These are phyloP conservation scores for Halichondria panicea DNA, from an alignment of 37 sponge, comb jelly and placozoan species.

Conservation along the genomic window DNA sequence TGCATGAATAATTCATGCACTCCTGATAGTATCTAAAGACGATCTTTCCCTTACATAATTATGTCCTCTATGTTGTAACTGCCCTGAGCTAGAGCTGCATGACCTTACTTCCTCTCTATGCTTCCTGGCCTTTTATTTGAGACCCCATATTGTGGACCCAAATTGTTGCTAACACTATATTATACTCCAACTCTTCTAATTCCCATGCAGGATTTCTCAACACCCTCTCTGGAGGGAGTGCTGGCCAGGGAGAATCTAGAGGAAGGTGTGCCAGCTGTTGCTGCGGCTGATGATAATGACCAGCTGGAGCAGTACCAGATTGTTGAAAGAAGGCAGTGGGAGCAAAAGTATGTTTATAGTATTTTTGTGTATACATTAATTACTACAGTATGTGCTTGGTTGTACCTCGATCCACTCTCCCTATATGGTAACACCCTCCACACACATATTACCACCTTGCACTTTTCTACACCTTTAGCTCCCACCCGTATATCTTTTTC, in stretches of 20 bases:
- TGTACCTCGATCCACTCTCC: neutral
- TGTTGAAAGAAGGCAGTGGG: conserved; percentile 51
- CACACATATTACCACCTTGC: neutral
- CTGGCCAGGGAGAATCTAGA: conserved; percentile 5
- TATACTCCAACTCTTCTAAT: neutral
- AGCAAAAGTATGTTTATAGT: conserved; percentile 40
- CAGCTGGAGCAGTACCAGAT: conserved; percentile 55
- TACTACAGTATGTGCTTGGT: neutral
- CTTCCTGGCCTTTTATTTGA: no score
- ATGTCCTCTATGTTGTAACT: no score
- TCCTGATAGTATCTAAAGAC: no score
- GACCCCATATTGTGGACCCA: no score
- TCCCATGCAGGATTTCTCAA: conserved; percentile 75
- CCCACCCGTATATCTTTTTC: conserved; percentile 96
- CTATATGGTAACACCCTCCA: neutral
- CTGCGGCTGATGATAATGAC: conserved; percentile 4
- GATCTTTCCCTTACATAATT: no score
- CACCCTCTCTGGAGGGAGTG: conserved; percentile 72
- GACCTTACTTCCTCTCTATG: no score
- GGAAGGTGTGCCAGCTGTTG: neutral
- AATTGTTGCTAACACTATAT: no score
- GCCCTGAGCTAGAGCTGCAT: no score
- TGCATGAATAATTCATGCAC: no score
- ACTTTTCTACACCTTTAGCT: conserved; percentile 24
- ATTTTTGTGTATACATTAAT: neutral